Conservation (phyloP, 35 echinoderm and acorn worm genomes). For the Heliocidaris tuberculata region DNA sequence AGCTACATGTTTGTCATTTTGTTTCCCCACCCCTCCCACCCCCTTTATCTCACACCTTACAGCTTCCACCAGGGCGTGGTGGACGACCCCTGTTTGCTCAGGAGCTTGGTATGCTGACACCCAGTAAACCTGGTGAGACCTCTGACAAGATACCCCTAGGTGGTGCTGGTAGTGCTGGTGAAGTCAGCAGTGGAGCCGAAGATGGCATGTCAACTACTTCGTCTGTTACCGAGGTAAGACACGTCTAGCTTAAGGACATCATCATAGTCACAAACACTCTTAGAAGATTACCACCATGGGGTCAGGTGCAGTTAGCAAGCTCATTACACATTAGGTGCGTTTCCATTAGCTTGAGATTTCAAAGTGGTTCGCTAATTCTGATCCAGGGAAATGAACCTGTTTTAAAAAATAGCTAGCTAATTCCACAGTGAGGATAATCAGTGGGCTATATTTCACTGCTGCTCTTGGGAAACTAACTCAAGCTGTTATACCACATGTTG, state of each 20-base stretch:
- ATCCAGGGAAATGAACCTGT: not conserved
- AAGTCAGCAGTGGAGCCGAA: not conserved
- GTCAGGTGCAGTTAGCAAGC: not conserved
- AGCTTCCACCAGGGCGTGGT: slow-evolving; percentile 81
- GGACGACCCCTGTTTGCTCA: slow-evolving; percentile 91
- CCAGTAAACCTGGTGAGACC: slow-evolving; percentile 84
- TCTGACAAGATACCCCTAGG: slow-evolving; percentile 31
- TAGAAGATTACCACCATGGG: not conserved
- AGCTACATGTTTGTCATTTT: slow-evolving; percentile 39
- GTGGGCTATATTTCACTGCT: not conserved
- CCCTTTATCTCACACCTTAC: slow-evolving; percentile 18
- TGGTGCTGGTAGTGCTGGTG: not conserved
- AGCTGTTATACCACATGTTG: not conserved
- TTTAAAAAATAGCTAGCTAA: not conserved
- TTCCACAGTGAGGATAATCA: not conserved
- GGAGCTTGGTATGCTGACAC: slow-evolving; percentile 84
- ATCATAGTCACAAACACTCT: not conserved
- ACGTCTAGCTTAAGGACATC: not conserved
- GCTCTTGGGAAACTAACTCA: not conserved
- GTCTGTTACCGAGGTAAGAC: slow-evolving; percentile 9
- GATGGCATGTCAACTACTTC: not conserved
- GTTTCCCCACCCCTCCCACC: slow-evolving; percentile 12
- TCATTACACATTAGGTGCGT: not conserved
- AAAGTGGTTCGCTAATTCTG: not conserved
- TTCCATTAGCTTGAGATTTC: not conserved